These are phyloP conservation scores for Falco naumanni DNA, from an alignment of 2,797 vertebrate genomes.

Conservation along the genomic window DNA sequence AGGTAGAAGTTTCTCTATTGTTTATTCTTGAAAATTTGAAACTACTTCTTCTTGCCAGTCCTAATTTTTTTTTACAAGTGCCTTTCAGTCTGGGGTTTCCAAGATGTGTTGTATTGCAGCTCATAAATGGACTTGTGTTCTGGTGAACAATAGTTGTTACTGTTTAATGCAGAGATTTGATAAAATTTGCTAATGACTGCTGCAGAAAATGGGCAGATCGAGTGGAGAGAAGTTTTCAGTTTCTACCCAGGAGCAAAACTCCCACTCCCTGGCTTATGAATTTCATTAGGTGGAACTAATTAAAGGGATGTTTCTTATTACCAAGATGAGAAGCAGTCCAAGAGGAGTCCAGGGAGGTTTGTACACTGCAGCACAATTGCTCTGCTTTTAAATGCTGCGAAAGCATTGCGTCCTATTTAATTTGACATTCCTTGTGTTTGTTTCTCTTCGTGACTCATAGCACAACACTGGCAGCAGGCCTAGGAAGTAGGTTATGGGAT, in stretches of 20 bases:
- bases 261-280: conserved; percentile 19
- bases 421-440: conserved; percentile 47
- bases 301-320: conserved; percentile 57
- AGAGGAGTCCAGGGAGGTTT: conserved; percentile 30
- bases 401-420: conserved; percentile 26
- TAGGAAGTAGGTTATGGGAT: conserved; percentile 58
- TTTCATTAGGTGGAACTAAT: conserved; percentile 68
- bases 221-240: conserved; percentile 45
- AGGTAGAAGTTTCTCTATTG: conserved; percentile 14
- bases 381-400: not conserved
- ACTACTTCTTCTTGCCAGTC: conserved; percentile 12
- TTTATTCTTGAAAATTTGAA: conserved; percentile 51
- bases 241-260: conserved; percentile 53
- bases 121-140: conserved; percentile 66
- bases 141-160: conserved; percentile 64
- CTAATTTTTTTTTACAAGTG: conserved; percentile 20
- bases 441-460: conserved; percentile 55
- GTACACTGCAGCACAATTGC: not conserved
- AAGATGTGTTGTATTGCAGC: conserved; percentile 65
- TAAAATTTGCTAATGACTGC: conserved; percentile 63
- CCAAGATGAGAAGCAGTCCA: conserved; percentile 32
- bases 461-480: conserved; percentile 58
- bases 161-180: conserved; percentile 59
- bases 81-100: conserved; percentile 47
- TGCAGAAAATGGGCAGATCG: conserved; percentile 51